Evolutionary conservation across 2,113 vertebrate genomes (phyloP), one percentile per base, ranked within the genome.

Genomic region (Pituophis catenifer): DNA sequence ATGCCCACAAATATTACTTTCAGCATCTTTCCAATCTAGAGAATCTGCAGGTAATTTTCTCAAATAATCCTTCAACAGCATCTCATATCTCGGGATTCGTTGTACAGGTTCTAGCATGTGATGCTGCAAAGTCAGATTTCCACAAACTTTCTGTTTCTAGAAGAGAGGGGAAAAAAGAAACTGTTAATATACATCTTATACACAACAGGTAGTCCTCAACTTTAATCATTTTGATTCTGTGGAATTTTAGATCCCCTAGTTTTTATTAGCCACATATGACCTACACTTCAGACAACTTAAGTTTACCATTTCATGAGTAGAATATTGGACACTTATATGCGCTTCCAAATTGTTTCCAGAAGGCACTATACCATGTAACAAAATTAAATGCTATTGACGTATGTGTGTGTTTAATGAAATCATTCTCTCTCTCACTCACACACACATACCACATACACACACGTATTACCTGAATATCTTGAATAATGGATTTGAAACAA

Each of bases 61-160:
- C 95, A 99, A 98, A 95, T 99, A 99, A 96, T 99, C 99, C 96
- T 99, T 99, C 4, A 99, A 98, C 88, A 99, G 98, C 98, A 99
- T 98, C 98, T 99, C 99, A 8, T 99, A 99, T 90, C 99, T 99
- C 90, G 99, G 99, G 90, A 99, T 98, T 93, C 99, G 98, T 98
- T 99, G 99, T 15, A 99, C 98, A 0, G 99, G 99, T 95, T 99
- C 99, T 95, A 99, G 95, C 99, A 99, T 99, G 97, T 99, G 99
- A 96, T 99, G 99, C 97, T 99, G 99, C 92, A 99, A 98, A 3
- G 98, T 99, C 94, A 99, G 97, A 95, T 62, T 98, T 86, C 98
- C 99, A 96, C 99, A 99, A 10, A 97, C 97, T 94, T 99, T 98
- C 94, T 99, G 98, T 95, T 98, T 99, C 99, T 99, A 95, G 70